These are phyloP conservation scores for Tokudaia tokunoshimensis DNA, from an alignment of 2,797 vertebrate species.

Conservation along the genomic window DNA sequence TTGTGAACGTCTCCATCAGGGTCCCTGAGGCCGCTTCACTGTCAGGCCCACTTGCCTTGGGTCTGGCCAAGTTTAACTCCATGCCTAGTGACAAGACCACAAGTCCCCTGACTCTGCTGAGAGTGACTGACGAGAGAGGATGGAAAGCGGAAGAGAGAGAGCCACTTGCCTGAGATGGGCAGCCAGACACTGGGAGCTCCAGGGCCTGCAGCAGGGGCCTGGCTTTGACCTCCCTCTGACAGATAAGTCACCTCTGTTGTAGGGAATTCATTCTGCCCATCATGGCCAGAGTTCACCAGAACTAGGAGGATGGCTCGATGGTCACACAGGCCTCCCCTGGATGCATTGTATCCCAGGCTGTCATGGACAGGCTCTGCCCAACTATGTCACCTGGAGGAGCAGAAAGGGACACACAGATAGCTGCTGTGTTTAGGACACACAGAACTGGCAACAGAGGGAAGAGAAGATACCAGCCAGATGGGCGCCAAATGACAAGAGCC, in stretches of 20 bases:
- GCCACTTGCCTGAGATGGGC: fast-evolving
- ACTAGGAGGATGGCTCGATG: neutral
- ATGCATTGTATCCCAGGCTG: neutral
- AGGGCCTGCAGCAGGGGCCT: neutral
- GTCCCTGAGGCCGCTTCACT: neutral
- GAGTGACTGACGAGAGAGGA: neutral
- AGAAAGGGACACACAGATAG: too few species aligned
- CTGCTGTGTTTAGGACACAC: neutral
- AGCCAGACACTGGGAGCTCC: fast-evolving
- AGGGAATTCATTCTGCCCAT: neutral
- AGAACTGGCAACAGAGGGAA: neutral
- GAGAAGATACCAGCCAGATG: neutral
- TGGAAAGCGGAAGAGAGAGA: too few species aligned
- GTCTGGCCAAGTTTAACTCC: neutral
- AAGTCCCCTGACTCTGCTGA: neutral
- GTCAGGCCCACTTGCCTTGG: neutral
- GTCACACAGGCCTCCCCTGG: neutral
- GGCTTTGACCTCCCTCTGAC: neutral
- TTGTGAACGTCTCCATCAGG: neutral
- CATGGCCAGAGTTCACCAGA: too few species aligned
- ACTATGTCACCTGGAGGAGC: neutral
- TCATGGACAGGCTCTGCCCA: neutral
- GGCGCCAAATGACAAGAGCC: neutral
- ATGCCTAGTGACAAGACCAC: neutral
- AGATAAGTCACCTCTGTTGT: neutral